Conservation (phyloP, 2,113 vertebrate species). For the Rhegmatorhina hoffmannsi region DNA sequence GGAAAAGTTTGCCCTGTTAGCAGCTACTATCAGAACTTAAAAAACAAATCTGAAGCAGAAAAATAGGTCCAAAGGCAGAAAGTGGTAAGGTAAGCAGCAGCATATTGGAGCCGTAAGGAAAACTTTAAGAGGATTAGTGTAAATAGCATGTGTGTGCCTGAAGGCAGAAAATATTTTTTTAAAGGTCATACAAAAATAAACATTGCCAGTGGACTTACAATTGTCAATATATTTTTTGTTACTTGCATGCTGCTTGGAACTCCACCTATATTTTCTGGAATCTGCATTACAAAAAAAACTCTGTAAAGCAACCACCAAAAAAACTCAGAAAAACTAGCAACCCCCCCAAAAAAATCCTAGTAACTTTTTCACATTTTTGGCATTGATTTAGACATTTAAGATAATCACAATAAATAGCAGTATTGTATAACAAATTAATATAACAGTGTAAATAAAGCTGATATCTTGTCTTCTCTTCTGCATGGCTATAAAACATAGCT, state of each 20-base stretch:
- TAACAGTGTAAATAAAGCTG: neutral
- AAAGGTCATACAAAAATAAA: slow-evolving; percentile 37
- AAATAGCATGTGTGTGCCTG: slow-evolving; percentile 29
- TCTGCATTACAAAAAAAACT: neutral
- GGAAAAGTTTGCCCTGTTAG: neutral
- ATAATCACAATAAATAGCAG: neutral
- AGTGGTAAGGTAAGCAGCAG: neutral
- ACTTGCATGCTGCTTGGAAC: neutral
- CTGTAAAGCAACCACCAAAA: too few species aligned
- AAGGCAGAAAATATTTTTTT: slow-evolving; percentile 24
- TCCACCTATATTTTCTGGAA: neutral
- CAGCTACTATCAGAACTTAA: neutral
- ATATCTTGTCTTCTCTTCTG: neutral
- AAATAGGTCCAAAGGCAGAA: slow-evolving; percentile 1
- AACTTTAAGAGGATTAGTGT: slow-evolving; percentile 32
- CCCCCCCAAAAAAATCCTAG: too few species aligned
- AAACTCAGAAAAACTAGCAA: too few species aligned
- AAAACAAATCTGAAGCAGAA: neutral
- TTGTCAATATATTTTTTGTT: slow-evolving; percentile 5
- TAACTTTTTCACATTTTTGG: neutral
- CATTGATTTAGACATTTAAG: neutral
- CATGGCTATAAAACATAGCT: neutral
- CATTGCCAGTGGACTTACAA: neutral
- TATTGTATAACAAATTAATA: neutral
- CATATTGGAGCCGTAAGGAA: neutral